Base-by-base conservation (phyloP, 1,140 invertebrate species). In the Drosophila kepulauana region DNA sequence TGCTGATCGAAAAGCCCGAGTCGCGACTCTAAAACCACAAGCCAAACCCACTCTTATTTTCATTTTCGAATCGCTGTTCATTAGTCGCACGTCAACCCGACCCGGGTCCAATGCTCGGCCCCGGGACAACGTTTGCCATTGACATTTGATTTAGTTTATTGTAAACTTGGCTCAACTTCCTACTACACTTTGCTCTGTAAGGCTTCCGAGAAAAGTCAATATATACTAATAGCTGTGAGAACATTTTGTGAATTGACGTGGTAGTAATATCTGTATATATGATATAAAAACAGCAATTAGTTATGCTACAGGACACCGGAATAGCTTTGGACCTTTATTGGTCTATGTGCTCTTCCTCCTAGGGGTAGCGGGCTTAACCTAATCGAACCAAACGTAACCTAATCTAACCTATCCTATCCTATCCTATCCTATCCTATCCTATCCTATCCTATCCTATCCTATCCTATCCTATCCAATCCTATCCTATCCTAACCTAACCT, bases 31-130 rank as follows among this genome's bases (percentile, higher is more conserved):
- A 25, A 43, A 43, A 38, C 16, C 20, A 46, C 41, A 54, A 38
- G 56, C 72, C 72, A 56, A 78, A 78, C 67, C 67, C 79, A 85
- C 84, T 88, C 71, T 88, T 88, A 77, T 80, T 88, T 89, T 88
- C 85, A 81, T 85, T 88, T 89, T 61, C 49, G 62, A 85, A 65
- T 35, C 54, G 35, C 6, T 30, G 33, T 73, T 85, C 82, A 87
- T 87, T 87, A 87, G 72, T 71, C 69, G 48, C 75, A 65, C 78
- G 73, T 72, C 48, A 62, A 57, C 52, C 13, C 25, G 45, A 25
- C 20, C 20, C 20, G 30, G 13, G 35, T 13, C 56, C 45, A 59
- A 43, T 48, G 54, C 64, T 62, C 63, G 64, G 62, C 48, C 28
- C 41, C 52, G 52, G 5, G 8, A 33, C 63, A 51, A 66, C 8